Conservation (phyloP, 2,113 vertebrate genomes). For the Octodon degus region DNA sequence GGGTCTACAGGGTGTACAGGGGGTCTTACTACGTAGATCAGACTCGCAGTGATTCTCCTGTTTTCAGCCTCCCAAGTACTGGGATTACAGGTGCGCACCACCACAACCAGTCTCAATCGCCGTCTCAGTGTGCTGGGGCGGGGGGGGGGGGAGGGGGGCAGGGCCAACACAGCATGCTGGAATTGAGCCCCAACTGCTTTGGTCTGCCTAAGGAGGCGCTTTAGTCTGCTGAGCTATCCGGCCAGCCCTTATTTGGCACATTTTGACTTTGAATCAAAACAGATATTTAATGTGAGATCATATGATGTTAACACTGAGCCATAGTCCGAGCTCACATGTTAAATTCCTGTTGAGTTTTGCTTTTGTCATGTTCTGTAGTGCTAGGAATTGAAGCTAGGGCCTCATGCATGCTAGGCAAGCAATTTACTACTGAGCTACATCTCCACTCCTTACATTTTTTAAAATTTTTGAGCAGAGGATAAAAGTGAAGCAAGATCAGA, state of each 20-base stretch:
- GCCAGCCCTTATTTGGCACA: not conserved
- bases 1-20: no score
- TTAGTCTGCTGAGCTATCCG: no score
- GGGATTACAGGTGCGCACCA: no score
- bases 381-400: not conserved
- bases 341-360: not conserved
- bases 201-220: no score
- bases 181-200: no score
- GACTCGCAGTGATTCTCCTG: no score
- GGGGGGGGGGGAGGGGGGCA: no score
- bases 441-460: not conserved
- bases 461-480: not conserved
- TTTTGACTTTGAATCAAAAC: constrained; percentile 61
- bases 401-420: not conserved
- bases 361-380: not conserved
- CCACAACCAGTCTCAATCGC: no score
- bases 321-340: not conserved
- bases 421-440: not conserved
- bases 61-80: no score
- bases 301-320: not conserved
- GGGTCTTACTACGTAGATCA: no score
- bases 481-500: not conserved
- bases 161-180: no score
- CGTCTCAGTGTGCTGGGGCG: no score
- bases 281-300: not conserved